Evolutionary conservation across 2,888 invertebrate genomes (phyloP).

Genomic region (Unio delphinus): DNA sequence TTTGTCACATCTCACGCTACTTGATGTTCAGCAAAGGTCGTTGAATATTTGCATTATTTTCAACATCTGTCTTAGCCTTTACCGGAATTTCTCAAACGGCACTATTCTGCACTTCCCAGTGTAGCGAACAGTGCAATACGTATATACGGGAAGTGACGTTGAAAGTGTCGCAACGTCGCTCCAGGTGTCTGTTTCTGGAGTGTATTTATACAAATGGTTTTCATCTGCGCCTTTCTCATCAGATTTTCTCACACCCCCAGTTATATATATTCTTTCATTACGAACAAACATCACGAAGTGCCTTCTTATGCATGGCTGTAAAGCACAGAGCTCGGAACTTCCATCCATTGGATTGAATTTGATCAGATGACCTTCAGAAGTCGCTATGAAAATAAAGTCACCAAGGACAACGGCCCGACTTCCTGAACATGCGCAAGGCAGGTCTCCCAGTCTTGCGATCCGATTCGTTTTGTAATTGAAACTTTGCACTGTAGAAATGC

Average conservation of each 20-base stretch:
- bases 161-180: constrained; percentile 1
- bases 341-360: constrained; percentile 13
- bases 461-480: constrained; percentile 10
- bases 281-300: constrained; percentile 17
- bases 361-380: constrained; percentile 26
- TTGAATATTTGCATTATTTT: too few species aligned
- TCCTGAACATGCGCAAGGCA: constrained; percentile 20
- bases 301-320: constrained; percentile 21
- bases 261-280: constrained; percentile 8
- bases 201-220: constrained; percentile 13
- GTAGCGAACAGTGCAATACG: constrained; percentile 17
- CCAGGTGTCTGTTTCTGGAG: constrained; percentile 12
- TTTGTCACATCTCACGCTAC: too few species aligned
- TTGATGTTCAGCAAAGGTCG: too few species aligned
- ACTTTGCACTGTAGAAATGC: constrained; percentile 14
- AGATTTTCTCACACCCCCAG: constrained; percentile 15
- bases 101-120: constrained; percentile 15
- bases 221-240: constrained; percentile 1
- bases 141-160: constrained; percentile 6
- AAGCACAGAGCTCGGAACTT: constrained; percentile 17
- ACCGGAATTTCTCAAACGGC: constrained; percentile 13
- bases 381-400: constrained; percentile 20
- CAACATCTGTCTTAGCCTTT: too few species aligned
- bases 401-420: constrained; percentile 18
- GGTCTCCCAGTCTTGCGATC: constrained; percentile 8